phyloP scores from a whole-genome alignment of 2,797 vertebrate species.

The Rhabdophis nuchalis region DNA sequence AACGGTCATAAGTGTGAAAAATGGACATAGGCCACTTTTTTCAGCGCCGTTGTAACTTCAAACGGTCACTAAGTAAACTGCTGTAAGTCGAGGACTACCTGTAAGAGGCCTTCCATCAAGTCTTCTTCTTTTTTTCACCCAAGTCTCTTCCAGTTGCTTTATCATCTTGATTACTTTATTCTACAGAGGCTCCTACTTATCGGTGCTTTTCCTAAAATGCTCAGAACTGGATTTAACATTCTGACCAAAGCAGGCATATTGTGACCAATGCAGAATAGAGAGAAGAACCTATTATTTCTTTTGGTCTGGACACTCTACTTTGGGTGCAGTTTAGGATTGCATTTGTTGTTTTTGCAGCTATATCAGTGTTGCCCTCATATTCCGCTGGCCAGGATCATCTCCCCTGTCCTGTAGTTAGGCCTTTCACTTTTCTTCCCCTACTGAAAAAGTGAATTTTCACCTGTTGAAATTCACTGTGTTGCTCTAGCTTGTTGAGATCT shows the following conservation, averaged over 20 bases:
- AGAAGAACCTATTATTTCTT: not conserved
- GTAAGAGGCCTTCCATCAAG: not conserved
- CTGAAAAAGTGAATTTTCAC: not conserved
- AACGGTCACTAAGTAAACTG: too few relatives aligned
- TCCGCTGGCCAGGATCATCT: not conserved
- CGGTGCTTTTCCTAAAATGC: not conserved
- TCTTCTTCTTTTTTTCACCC: not conserved
- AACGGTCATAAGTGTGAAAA: too few relatives aligned
- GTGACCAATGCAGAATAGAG: not conserved
- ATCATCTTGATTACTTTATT: not conserved
- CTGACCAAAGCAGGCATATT: not conserved
- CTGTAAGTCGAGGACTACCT: not conserved
- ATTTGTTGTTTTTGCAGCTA: not conserved
- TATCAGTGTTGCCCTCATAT: not conserved
- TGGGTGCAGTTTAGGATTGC: not conserved
- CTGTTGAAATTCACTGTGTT: not conserved
- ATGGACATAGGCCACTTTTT: too few relatives aligned
- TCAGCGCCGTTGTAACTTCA: too few relatives aligned
- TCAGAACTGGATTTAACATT: not conserved
- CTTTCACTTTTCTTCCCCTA: not conserved
- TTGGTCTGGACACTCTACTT: not conserved
- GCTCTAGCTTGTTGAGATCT: not conserved
- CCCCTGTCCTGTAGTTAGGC: not conserved
- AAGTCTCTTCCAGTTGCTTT: not conserved
- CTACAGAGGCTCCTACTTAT: not conserved